Base-by-base conservation (phyloP, 1,140 invertebrate genomes). In the Ceratoteleas bidentatus region DNA sequence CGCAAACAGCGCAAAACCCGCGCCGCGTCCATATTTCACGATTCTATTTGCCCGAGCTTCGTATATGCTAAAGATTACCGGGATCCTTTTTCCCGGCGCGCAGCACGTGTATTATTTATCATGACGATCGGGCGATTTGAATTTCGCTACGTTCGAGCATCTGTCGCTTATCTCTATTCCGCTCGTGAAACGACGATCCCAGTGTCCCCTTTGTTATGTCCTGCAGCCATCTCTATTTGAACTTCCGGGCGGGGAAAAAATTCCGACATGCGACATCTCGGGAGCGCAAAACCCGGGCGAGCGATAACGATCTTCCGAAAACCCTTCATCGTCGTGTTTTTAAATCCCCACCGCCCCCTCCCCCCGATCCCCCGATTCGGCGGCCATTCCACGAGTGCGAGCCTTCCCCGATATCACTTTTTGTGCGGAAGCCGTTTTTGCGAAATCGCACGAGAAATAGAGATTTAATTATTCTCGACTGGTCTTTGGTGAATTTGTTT, bases 141-240 rank as follows among this genome's bases (percentile, higher is more conserved):
- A 81, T 81, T 81, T 74, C 69, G 64, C 64, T 45, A 64, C 78
- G 70, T 74, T 64, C 70, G 61, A 73, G 69, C 70, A 74, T 81
- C 78, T 81, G 78, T 74, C 70, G 78, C 78, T 81, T 81, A 81
- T 81, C 78, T 81, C 56, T 81, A 74, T 81, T 74, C 64, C 45
- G 62, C 62, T 74, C 61, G 64, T 73, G 78, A 68, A 72, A 53
- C 58, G 33, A 53, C 50, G 57, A 77, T 68, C 61, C 62, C 47
- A 38, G 15, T 64, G 49, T 57, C n/a, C 64, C 53, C 56, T 74
- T 68, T 74, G 50, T 60, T 64, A 57, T 74, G 56, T 52, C 56
- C 47, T 49, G 47, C 40, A 52, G 58, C 70, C 66, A 60, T 70
- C 60, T 79, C 68, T 73, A 68, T 73, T 79, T 79, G 61, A 72